phyloP scores from a whole-genome alignment of 2,797 vertebrate species.

The Hozukius guyotensis region DNA sequence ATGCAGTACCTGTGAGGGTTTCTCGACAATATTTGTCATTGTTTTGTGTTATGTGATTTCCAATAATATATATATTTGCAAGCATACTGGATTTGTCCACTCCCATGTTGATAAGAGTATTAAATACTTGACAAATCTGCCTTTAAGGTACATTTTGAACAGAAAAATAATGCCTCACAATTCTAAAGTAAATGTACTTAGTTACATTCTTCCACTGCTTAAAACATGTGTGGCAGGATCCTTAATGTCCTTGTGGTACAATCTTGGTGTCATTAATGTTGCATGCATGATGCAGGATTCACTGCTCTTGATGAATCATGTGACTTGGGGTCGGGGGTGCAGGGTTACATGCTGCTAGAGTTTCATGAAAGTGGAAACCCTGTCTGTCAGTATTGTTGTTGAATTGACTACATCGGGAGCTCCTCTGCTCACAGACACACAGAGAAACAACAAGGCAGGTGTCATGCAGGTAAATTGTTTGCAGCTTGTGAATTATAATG shows the following conservation, averaged over 20 bases:
- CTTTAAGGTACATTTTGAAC: rapidly evolving
- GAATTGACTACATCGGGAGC: background rate
- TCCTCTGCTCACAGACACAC: conserved; percentile 16
- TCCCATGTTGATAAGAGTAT: no score
- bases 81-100: no score
- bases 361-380: conserved; percentile 70
- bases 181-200: no score
- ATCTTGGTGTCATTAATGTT: conserved; percentile 59
- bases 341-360: conserved; percentile 65
- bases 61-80: no score
- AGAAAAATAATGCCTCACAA: background rate
- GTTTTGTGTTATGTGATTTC: no score
- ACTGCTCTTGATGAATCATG: conserved; percentile 39
- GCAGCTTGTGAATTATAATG: background rate
- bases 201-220: no score
- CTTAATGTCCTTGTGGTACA: background rate
- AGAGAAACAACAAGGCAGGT: conserved; percentile 28
- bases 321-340: conserved; percentile 43
- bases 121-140: no score
- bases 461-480: conserved; percentile 76
- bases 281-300: conserved; percentile 45
- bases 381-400: conserved; percentile 52
- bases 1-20: no score
- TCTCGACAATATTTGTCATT: no score
- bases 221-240: background rate